Base-by-base conservation (phyloP, 2,113 vertebrate species). In the Fukomys damarensis region DNA sequence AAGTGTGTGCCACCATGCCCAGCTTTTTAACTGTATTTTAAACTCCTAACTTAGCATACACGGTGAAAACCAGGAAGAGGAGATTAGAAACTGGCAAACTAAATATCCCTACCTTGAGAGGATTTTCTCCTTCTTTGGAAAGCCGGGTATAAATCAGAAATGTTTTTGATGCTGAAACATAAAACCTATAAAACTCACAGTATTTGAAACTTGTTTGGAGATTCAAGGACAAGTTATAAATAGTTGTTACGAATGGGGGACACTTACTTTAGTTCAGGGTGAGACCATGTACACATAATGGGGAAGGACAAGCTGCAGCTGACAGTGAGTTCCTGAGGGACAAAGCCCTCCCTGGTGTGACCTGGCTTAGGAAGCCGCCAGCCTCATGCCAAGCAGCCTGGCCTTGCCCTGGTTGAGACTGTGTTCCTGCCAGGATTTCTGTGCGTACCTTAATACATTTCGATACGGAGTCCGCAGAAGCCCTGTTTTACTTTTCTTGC, bases 141-240 rank as follows among this genome's bases (percentile, higher is more conserved):
- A 93, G 46, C 41, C 46, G 68, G 70, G 30, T 38, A 35, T 89
- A 19, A 65, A 74, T 88, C 65, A 58, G 77, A 63, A 79, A 66
- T 74, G 24, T 52, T 76, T 95, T 89, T 46, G 56, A 74, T 32
- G 70, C 70, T 89, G 85, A 87, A 86, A 88, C 81, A 58, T 59
- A 66, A 93, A 80, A 77, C 87, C 85, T 65, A 2, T 41, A 58
- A 61, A 82, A 72, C 46, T 86, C 74, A 76, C 28, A 86, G 54
- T 65, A n/a, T 65, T 95, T 66, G n/a, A 32, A 1, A 46, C 54
- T 30, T 46, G 68, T 89, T 80, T 49, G 63, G 79, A 91, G 68
- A n/a, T 94, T 93, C 83, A 95, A 96, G 94, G 96, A 84, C 68
- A 96, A 93, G 85, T 86, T 97, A 91, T 97, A 97, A 96, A 97